Evolutionary conservation across 2,113 vertebrate genomes (phyloP).

Genomic region (Siniperca chuatsi): DNA sequence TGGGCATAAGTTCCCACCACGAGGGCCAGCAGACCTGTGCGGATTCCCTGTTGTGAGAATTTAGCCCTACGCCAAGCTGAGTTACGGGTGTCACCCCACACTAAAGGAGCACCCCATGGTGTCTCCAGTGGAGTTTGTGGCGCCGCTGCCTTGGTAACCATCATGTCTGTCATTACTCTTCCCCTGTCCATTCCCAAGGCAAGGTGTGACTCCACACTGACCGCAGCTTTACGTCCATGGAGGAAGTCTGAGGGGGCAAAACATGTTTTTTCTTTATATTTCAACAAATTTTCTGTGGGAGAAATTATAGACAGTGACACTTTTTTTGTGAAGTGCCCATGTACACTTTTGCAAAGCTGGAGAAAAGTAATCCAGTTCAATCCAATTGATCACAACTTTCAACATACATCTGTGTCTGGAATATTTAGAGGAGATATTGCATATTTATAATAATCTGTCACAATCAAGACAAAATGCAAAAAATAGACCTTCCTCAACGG

Average conservation of each 20-base stretch:
- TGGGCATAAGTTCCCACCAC: constrained; percentile 84
- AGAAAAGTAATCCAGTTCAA: not conserved
- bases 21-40: constrained; percentile 79
- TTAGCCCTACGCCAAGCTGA: constrained; percentile 71
- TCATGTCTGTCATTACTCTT: constrained; percentile 15
- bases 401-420: not conserved
- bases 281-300: not conserved
- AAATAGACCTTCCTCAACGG: not conserved
- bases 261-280: not conserved
- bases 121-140: constrained; percentile 69
- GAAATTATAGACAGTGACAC: not conserved
- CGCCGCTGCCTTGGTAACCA: not conserved
- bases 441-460: not conserved
- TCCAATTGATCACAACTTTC: not conserved
- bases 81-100: constrained; percentile 86
- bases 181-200: constrained; percentile 12
- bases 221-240: constrained; percentile 36
- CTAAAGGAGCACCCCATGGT: constrained; percentile 85
- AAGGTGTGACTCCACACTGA: constrained; percentile 22
- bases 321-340: not conserved
- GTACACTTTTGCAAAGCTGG: not conserved
- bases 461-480: constrained; percentile 3
- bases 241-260: constrained; percentile 73
- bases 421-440: not conserved
- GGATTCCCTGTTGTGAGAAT: constrained; percentile 76